Base-by-base conservation (phyloP, 2,113 vertebrate genomes). In the Xiphias gladius region DNA sequence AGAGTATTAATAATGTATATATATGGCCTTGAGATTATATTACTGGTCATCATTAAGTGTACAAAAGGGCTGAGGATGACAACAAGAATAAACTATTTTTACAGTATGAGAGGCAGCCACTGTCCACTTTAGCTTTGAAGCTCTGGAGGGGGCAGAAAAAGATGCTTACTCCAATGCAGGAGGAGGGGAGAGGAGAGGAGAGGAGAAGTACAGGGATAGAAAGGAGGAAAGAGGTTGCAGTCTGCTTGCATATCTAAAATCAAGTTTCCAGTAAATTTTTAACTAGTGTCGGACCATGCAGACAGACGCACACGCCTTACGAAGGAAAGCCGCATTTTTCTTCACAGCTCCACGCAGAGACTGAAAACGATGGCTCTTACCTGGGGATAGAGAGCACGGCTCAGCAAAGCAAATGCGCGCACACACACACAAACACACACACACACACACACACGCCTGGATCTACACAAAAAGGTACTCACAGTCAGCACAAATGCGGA, bases 261-360 rank as follows among this genome's bases (percentile, higher is more conserved):
- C 73, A 73, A 12, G 64, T 67, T 58, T 82, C 78, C 74, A 81
- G 79, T 69, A 78, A 76, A 84, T 86, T 79, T 85, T 81, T 83
- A 78, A 86, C 73, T 79, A 89, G 52, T 76, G 72, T 66, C 48
- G 88, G 81, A 91, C 86, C 94, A 95, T 95, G 93, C 94, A 94
- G 88, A 87, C 85, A 86, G 82, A 95, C 91, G 93, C 95, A 94
- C 94, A 95, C 94, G 95, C 94, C 94, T 95, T 95, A 95, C 95
- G 94, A 95, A 95, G 93, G 74, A 95, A 93, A 87, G 94, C 94
- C 58, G 93, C 93, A 75, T 95, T 95, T 95, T 90, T 95, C 94
- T 95, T 95, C 93, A 94, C 93, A 32, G 94, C 94, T 90, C 94
- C 95, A 58, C 92, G 93, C 62, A 95, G 92, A 86, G 87, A 94